phyloP scores from a whole-genome alignment of 2,797 vertebrate species.

The Gymnothorax javanicus region DNA sequence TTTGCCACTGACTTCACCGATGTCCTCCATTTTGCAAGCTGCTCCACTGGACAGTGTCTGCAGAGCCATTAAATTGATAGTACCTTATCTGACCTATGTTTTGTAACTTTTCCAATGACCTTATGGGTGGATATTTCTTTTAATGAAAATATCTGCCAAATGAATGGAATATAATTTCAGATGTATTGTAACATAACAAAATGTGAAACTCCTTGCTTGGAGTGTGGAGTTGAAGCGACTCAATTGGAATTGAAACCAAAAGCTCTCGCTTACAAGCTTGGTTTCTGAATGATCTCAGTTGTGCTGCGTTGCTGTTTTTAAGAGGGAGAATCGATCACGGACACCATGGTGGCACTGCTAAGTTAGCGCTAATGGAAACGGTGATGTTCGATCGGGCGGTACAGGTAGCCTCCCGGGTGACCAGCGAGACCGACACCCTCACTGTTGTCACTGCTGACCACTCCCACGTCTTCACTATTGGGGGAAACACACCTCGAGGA shows the following conservation, averaged over 20 bases:
- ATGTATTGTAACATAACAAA: background rate
- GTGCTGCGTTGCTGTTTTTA: slow-evolving; percentile 42
- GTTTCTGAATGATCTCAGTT: background rate
- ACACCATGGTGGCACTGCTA: slow-evolving; percentile 78
- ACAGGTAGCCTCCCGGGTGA: slow-evolving; percentile 67
- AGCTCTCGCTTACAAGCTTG: background rate
- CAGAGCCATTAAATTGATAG: background rate
- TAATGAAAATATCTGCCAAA: too few species aligned
- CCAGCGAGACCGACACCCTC: slow-evolving; percentile 73
- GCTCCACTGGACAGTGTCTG: background rate
- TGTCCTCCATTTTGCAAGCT: background rate
- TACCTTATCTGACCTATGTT: too few species aligned
- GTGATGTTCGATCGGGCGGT: slow-evolving; percentile 79
- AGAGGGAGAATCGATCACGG: slow-evolving; percentile 84
- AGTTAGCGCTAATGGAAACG: slow-evolving; percentile 76
- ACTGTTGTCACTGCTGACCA: slow-evolving; percentile 83
- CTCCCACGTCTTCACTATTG: slow-evolving; percentile 82
- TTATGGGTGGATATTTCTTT: too few species aligned
- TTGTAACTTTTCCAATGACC: too few species aligned
- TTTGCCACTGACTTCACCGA: too few species aligned
- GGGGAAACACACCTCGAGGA: slow-evolving; percentile 78
- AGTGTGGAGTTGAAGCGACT: background rate
- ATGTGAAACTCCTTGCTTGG: background rate
- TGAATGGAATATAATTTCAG: too few species aligned
- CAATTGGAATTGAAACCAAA: background rate